Evolutionary conservation across 53 echinoderm and acorn worm genomes (phyloP).

Genomic region (Crossaster papposus): DNA sequence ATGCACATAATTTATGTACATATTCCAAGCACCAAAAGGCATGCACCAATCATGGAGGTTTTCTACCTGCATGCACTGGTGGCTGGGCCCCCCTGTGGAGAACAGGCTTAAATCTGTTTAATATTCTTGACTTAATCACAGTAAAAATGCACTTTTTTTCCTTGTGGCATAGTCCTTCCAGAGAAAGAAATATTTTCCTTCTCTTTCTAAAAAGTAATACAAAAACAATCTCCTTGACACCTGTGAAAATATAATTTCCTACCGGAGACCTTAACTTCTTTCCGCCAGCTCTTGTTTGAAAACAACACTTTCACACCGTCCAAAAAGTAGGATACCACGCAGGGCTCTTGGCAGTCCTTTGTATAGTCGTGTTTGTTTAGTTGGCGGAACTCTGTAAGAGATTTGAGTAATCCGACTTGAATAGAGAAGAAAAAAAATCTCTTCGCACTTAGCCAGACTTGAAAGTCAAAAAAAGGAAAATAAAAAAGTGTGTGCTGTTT

Average conservation of each 20-base stretch:
- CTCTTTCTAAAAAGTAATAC: background rate
- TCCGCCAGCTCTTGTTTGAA: conserved; percentile 27
- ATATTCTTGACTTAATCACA: background rate
- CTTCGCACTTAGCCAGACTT: conserved; percentile 56
- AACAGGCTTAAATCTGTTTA: background rate
- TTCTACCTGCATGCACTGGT: no score
- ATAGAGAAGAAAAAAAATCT: conserved; percentile 40
- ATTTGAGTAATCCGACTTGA: conserved; percentile 40
- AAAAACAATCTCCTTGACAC: conserved; percentile 21
- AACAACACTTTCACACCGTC: conserved; percentile 38
- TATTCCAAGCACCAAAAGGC: no score
- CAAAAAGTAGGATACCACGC: conserved; percentile 17
- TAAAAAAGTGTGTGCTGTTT: background rate
- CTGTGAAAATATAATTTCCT: conserved; percentile 54
- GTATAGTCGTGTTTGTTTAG: conserved; percentile 51
- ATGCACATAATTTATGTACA: no score
- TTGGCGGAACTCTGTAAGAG: conserved; percentile 37
- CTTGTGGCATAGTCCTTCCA: background rate
- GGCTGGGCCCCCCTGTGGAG: background rate
- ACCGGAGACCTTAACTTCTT: conserved; percentile 4
- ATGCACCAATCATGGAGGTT: no score
- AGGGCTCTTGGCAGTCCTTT: conserved; percentile 1
- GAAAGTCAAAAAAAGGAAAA: conserved; percentile 35
- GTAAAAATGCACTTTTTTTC: background rate
- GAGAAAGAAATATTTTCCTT: background rate